Evolutionary conservation across 2,113 vertebrate species (phyloP).

Genomic region (Hipposideros armiger): DNA sequence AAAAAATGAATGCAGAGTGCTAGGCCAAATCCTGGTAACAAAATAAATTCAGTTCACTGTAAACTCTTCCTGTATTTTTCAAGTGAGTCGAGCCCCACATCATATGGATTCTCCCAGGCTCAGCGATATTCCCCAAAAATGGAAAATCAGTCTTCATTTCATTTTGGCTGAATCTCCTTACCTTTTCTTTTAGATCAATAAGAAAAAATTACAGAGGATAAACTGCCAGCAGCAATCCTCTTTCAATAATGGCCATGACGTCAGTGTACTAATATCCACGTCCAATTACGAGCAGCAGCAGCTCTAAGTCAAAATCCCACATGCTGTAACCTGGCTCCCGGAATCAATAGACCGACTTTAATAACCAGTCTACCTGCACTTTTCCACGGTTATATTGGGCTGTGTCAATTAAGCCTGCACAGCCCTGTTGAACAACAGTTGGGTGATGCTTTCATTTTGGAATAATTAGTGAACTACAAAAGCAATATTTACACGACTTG

Average conservation of each 20-base stretch:
- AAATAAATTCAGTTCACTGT: too few species aligned
- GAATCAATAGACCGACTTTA: background rate
- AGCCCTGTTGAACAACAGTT: background rate
- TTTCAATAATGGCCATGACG: rapidly evolving
- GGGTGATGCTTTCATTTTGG: background rate
- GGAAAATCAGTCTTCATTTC: background rate
- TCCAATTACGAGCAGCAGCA: background rate
- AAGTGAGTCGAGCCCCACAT: rapidly evolving
- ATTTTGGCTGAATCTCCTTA: background rate
- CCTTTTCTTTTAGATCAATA: background rate
- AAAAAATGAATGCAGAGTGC: background rate
- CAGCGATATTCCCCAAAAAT: background rate
- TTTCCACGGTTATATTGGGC: background rate
- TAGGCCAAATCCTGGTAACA: rapidly evolving
- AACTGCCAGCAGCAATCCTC: background rate
- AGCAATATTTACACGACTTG: background rate
- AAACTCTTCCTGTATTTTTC: background rate
- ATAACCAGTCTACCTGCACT: background rate
- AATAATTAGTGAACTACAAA: background rate
- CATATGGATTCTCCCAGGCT: background rate
- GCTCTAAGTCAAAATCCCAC: background rate
- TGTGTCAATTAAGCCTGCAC: background rate
- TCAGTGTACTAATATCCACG: background rate
- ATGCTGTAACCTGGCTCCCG: rapidly evolving
- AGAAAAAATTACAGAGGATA: background rate